Percentiles rank a stretch among this genome's conserved stretches.
These are phyloP conservation scores for Amphimedon queenslandica DNA, from an alignment of 37 sponge, comb jelly and placozoan genomes.

Conservation along the genomic window DNA sequence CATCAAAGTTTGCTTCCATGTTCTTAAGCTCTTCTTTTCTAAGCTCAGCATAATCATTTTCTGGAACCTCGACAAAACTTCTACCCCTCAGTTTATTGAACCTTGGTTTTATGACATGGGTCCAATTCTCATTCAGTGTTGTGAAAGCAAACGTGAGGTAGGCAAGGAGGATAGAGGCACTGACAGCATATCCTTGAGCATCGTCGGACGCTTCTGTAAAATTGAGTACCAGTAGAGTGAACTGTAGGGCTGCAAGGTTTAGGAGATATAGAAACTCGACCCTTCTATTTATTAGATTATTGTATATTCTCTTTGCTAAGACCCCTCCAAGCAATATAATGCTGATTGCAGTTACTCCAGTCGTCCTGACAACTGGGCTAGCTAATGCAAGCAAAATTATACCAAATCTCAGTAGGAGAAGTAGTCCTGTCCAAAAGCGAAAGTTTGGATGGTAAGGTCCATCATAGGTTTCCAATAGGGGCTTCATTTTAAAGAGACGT, in stretches of 20 bases:
- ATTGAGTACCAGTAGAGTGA: neutral
- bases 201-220: neutral
- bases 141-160: neutral
- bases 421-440: constrained; percentile 26
- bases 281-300: neutral
- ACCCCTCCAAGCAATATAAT: neutral
- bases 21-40: too few relatives aligned
- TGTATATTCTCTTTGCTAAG: neutral
- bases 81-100: too few relatives aligned
- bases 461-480: constrained; percentile 14
- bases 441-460: neutral
- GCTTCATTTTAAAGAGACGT: constrained; percentile 3
- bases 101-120: too few relatives aligned
- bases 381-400: too few relatives aligned
- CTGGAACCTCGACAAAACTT: too few relatives aligned
- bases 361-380: neutral
- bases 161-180: neutral
- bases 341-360: neutral
- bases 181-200: neutral
- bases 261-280: neutral
- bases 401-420: constrained; percentile 1
- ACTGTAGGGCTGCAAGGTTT: neutral
- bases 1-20: too few relatives aligned
- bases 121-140: too few relatives aligned
- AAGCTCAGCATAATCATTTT: too few relatives aligned